phyloP scores from a whole-genome alignment of 1,140 invertebrate species.

The Polypedilum vanderplanki region DNA sequence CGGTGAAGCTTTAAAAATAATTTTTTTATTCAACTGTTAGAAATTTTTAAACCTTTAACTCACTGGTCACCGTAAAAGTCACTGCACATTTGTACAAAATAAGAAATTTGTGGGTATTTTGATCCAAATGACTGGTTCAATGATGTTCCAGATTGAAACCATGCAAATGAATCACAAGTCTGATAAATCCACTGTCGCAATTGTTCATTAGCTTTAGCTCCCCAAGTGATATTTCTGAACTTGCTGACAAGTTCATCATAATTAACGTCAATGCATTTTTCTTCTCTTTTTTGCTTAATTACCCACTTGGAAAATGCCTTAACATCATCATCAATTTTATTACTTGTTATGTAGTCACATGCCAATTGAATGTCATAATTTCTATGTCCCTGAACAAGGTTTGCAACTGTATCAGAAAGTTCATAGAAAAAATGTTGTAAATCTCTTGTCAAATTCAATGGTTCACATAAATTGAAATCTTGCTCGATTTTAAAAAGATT shows the following conservation, averaged over 20 bases:
- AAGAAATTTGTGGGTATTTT: background rate
- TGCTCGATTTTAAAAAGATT: background rate
- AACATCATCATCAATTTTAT: constrained; percentile 34
- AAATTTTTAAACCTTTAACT: background rate
- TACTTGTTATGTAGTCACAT: constrained; percentile 37
- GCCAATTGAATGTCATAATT: constrained; percentile 38
- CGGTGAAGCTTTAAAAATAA: constrained; percentile 45
- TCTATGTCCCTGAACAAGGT: constrained; percentile 31
- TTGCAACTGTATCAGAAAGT: background rate
- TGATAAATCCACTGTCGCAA: background rate
- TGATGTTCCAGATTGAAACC: background rate
- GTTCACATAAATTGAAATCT: background rate
- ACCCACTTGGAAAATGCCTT: constrained; percentile 37
- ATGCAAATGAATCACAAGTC: background rate
- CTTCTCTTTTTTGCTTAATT: background rate
- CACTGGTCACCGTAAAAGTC: background rate
- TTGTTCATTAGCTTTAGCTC: background rate
- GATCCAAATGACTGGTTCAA: background rate
- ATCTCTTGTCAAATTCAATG: background rate
- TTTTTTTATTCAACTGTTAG: background rate
- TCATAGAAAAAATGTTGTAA: background rate
- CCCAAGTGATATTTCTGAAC: background rate
- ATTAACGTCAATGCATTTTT: background rate
- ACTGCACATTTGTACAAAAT: background rate
- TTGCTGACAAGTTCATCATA: background rate